Percentiles rank a stretch among this genome's conserved stretches.
phyloP scores from a whole-genome alignment of 2,113 vertebrate species.

The Aviceda subcristata region DNA sequence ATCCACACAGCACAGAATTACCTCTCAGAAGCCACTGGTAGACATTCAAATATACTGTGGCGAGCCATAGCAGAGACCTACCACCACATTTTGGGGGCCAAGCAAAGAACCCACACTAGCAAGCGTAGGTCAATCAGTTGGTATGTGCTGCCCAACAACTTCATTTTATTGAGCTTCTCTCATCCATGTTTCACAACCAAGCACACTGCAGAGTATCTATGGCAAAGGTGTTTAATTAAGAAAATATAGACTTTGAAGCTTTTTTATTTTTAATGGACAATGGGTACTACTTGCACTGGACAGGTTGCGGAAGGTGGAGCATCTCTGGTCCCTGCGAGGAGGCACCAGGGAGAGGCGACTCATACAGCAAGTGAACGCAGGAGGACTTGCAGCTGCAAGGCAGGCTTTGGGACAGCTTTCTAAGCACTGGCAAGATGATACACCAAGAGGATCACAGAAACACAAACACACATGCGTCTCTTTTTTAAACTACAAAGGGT shows the following conservation, averaged over 20 bases:
- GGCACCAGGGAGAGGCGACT: not conserved
- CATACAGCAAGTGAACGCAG: not conserved
- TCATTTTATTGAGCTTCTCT: not conserved
- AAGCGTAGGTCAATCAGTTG: rapidly evolving
- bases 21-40: not conserved
- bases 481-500: not conserved
- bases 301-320: not conserved
- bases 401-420: not conserved
- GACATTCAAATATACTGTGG: rapidly evolving
- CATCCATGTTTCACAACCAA: rapidly evolving
- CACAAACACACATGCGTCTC: not conserved
- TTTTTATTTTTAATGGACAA: not conserved
- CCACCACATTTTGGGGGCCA: not conserved
- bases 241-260: not conserved
- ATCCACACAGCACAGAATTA: not conserved
- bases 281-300: not conserved
- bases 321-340: not conserved
- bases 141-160: not conserved
- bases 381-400: not conserved
- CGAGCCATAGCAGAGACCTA: rapidly evolving
- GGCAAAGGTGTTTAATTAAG: not conserved
- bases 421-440: too few relatives aligned
- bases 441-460: not conserved
- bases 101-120: not conserved
- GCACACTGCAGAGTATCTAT: not conserved